These are phyloP conservation scores for Eristalis intricaria DNA, from an alignment of 2,888 invertebrate species.

Conservation along the genomic window DNA sequence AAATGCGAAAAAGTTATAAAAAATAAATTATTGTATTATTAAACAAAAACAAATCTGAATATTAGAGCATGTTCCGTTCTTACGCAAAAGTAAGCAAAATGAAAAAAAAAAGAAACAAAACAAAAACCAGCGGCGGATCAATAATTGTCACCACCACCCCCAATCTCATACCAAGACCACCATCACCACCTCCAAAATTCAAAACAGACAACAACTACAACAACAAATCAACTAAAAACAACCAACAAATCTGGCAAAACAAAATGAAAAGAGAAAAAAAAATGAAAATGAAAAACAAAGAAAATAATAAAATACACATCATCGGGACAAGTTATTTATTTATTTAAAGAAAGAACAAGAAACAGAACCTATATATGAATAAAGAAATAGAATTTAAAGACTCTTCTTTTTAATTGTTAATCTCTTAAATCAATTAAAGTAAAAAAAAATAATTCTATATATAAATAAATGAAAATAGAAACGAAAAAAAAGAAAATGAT, in stretches of 20 bases:
- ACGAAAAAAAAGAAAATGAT: slow-evolving; percentile 74
- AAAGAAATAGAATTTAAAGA: slow-evolving; percentile 71
- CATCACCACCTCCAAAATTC: slow-evolving; percentile 67
- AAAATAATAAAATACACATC: slow-evolving; percentile 59
- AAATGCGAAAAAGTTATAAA: slow-evolving; percentile 64
- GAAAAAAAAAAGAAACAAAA: slow-evolving; percentile 3
- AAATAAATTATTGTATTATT: slow-evolving; percentile 69
- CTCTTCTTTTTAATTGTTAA: slow-evolving; percentile 72
- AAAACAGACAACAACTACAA: slow-evolving; percentile 52
- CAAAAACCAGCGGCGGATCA: slow-evolving; percentile 43
- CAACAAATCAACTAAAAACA: slow-evolving; percentile 48
- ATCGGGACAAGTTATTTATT: slow-evolving; percentile 73
- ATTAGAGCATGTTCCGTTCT: slow-evolving; percentile 56
- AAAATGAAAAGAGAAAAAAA: no score
- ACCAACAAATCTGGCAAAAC: slow-evolving; percentile 47
- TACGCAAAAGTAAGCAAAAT: slow-evolving; percentile 19
- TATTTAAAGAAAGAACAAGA: slow-evolving; percentile 58
- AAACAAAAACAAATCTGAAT: slow-evolving; percentile 43
- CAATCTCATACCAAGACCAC: slow-evolving; percentile 59
- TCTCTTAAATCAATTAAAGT: slow-evolving; percentile 73
- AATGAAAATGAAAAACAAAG: slow-evolving; percentile 9
- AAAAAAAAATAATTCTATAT: slow-evolving; percentile 75
- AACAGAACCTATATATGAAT: slow-evolving; percentile 51
- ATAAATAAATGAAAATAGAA: slow-evolving; percentile 75
- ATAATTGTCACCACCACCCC: slow-evolving; percentile 59